phyloP scores from a whole-genome alignment of 2,888 invertebrate genomes.

The Drosophila macrospina region DNA sequence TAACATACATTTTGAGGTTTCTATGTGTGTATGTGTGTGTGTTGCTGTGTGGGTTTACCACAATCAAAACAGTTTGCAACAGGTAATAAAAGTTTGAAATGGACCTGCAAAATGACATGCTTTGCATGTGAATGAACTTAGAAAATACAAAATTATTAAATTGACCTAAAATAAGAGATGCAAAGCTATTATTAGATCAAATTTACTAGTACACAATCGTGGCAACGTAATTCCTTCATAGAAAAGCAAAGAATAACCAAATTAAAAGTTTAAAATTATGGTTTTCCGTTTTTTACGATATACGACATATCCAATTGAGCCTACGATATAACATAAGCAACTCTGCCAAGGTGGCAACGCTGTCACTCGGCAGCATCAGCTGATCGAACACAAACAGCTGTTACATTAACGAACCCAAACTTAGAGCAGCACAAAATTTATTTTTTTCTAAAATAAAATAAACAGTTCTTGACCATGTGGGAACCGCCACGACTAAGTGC shows the following conservation, averaged over 20 bases:
- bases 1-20: constrained; percentile 46
- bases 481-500: constrained; percentile 88
- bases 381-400: constrained; percentile 44
- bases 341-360: constrained; percentile 41
- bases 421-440: constrained; percentile 17
- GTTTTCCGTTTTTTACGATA: constrained; percentile 18
- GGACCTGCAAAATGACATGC: constrained; percentile 49
- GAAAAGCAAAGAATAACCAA: background rate
- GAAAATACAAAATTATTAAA: background rate
- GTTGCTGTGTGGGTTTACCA: constrained; percentile 21
- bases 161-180: background rate
- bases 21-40: background rate
- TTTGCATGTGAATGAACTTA: constrained; percentile 40
- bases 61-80: constrained; percentile 55
- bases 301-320: constrained; percentile 4
- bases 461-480: constrained; percentile 59
- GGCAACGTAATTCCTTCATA: background rate
- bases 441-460: constrained; percentile 17
- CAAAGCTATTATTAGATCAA: background rate
- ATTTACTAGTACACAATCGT: background rate
- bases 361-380: constrained; percentile 35
- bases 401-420: constrained; percentile 6
- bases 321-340: background rate
- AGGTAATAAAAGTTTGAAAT: constrained; percentile 63
- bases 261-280: background rate